Evolutionary conservation across 1,140 invertebrate genomes (phyloP), one percentile per base, ranked within the genome.

Genomic region (Archivesica marissinica): DNA sequence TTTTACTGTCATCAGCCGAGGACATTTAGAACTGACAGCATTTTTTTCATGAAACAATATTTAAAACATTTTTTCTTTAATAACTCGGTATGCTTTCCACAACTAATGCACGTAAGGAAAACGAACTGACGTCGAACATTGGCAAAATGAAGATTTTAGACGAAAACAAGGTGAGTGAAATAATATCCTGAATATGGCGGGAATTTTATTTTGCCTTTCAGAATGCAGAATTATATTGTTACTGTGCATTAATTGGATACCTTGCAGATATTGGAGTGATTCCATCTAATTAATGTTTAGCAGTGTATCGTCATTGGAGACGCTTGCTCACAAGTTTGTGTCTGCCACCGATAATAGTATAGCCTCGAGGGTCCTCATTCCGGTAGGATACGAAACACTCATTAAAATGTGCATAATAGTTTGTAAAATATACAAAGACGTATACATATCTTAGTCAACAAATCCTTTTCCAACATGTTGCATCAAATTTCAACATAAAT

Each of bases 161-260:
- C 74, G 90, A 92, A 87, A 92, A 92, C 70, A 54, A 91, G 87
- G 91, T 91, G 56, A 87, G 85, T 87, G 15, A 39, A 23, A n/a
- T 44, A 52, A 23, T 38, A 17, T 47, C 11, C 13, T 13, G 68
- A 80, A 68, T 82, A 61, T 50, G 50, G 68, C 54, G 75, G 64
- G 61, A 52, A 35, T 20, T 54, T 30, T 20, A 11, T 28, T n/a
- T 20, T n/a, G n/a, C n/a, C n/a, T n/a, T n/a, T n/a, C n/a, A n/a
- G n/a, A n/a, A n/a, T n/a, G n/a, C n/a, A 64, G 0, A 64, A 39
- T 9, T 61, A 47, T 61, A 17, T 13, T 41, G 25, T 28, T 75
- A 30, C 11, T 20, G 23, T 41, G 25, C 33, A 38, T 76, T 41
- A 33, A 11, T 2, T 2, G 28, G 4, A n/a, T 54, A 1, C 9